Conservation (phyloP, 2,888 invertebrate species). For the Eupithecia inturbata region DNA sequence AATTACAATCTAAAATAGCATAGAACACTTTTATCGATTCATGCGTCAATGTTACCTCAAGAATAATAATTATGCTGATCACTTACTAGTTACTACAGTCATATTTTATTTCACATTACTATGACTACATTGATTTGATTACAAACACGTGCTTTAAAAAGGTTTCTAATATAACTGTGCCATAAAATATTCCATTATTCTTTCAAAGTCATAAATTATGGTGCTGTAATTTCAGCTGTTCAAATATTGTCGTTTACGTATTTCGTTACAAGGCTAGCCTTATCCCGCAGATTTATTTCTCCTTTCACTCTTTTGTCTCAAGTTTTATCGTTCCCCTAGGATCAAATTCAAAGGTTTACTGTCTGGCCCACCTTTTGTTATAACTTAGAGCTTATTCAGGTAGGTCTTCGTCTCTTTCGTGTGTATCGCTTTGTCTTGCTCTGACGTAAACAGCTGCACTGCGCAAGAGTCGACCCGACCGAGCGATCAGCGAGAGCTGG, state of each 20-base stretch:
- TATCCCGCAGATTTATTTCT: slow-evolving; percentile 21
- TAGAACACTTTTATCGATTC: slow-evolving; percentile 14
- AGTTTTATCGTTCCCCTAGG: slow-evolving; percentile 48
- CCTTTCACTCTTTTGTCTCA: slow-evolving; percentile 36
- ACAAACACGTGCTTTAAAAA: neutral
- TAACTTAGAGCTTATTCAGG: slow-evolving; percentile 74
- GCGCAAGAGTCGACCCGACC: slow-evolving; percentile 76
- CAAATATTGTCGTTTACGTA: slow-evolving; percentile 29
- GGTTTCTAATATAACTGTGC: neutral
- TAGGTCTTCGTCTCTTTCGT: slow-evolving; percentile 67
- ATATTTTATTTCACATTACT: neutral
- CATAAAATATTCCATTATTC: neutral
- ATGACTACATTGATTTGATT: no score
- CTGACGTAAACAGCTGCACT: slow-evolving; percentile 63
- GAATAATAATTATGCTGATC: neutral
- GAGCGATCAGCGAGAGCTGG: slow-evolving; percentile 68
- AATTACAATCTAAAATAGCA: slow-evolving; percentile 31
- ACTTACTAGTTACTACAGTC: neutral
- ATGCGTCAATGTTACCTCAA: slow-evolving; percentile 7
- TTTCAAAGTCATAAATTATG: slow-evolving; percentile 33
- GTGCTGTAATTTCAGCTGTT: slow-evolving; percentile 34
- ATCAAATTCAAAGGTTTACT: slow-evolving; percentile 58
- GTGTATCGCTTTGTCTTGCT: slow-evolving; percentile 56
- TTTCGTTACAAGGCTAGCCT: slow-evolving; percentile 12
- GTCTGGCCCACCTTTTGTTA: slow-evolving; percentile 64